Base-by-base conservation (phyloP, 2,888 invertebrate genomes). In the Eupeodes latifasciatus region DNA sequence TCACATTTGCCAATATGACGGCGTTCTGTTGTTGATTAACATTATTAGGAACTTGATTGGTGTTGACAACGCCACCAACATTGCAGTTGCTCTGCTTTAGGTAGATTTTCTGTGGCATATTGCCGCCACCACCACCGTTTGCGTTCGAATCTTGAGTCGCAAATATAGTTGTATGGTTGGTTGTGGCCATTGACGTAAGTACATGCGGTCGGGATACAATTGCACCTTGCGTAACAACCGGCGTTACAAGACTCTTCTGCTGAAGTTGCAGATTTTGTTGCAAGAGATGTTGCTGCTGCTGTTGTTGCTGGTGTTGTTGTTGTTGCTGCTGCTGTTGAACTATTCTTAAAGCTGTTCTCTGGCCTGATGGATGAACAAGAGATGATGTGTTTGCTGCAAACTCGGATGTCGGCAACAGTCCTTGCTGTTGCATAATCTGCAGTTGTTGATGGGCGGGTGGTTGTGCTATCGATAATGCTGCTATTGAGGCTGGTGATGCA, bases 1-100 rank as follows among this genome's bases (percentile, higher is more conserved):
- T 93, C 0, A 93, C 91, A 84, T 93, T 93, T 61, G 92, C 91
- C 66, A 93, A 87, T 11, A 93, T 92, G 47, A 93, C 92, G 4
- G 93, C 87, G 44, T 89, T 91, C 44, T 71, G 71, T 83, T 91
- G 91, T 87, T 92, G 91, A 27, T 90, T 92, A 47, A 92, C 90
- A 64, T 90, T 90, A 89, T 90, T 91, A 90, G 91, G 90, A 90
- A 91, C 90, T 90, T 90, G 91, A 80, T 89, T 89, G 79, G 66
- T 76, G 85, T 82, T 81, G 69, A 79, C 85, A 67, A 83, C 86
- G 80, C 89, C 72, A 89, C 89, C 90, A 82, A 90, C 75, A 76
- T 91, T 82, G 91, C 91, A 86, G 69, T 93, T 91, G 12, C 92
- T 91, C n/a, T 91, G 91, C 71, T 91, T 91, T 11, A 91, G 90